These are phyloP conservation scores for Catocala fraxini DNA, from an alignment of 2,888 invertebrate species.

Conservation along the genomic window DNA sequence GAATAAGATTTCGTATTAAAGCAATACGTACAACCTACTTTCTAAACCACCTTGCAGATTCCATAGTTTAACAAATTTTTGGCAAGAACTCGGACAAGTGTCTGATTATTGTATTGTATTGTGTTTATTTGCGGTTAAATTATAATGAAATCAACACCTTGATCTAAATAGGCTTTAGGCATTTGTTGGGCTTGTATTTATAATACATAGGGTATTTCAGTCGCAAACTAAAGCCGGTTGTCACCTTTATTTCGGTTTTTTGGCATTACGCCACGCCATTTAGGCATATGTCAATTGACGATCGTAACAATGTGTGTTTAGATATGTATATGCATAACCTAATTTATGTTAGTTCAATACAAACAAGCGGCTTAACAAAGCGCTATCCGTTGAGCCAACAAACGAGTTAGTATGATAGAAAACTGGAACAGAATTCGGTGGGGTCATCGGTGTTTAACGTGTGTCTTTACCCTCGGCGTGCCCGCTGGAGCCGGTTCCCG, in stretches of 20 bases:
- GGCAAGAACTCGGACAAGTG: slow-evolving; percentile 14
- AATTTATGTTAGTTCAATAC: slow-evolving; percentile 29
- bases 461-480: slow-evolving; percentile 34
- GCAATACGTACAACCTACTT: too few relatives aligned
- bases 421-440: slow-evolving; percentile 38
- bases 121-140: slow-evolving; percentile 21
- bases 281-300: slow-evolving; percentile 63
- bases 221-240: slow-evolving; percentile 52
- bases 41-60: background rate
- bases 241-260: slow-evolving; percentile 62
- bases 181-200: slow-evolving; percentile 50
- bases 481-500: slow-evolving; percentile 51
- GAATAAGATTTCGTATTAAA: too few relatives aligned
- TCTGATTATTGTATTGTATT: slow-evolving; percentile 12
- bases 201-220: slow-evolving; percentile 53
- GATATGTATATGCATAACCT: slow-evolving; percentile 23
- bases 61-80: slow-evolving; percentile 8
- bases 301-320: slow-evolving; percentile 34
- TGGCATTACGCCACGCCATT: slow-evolving; percentile 65
- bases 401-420: slow-evolving; percentile 19
- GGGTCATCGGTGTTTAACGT: slow-evolving; percentile 48
- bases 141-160: slow-evolving; percentile 55
- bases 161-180: slow-evolving; percentile 53
- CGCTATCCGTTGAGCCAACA: slow-evolving; percentile 13
- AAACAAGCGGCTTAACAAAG: slow-evolving; percentile 32